Evolutionary conservation across 2,797 vertebrate species (phyloP).

Genomic region (Sebastes dallii): DNA sequence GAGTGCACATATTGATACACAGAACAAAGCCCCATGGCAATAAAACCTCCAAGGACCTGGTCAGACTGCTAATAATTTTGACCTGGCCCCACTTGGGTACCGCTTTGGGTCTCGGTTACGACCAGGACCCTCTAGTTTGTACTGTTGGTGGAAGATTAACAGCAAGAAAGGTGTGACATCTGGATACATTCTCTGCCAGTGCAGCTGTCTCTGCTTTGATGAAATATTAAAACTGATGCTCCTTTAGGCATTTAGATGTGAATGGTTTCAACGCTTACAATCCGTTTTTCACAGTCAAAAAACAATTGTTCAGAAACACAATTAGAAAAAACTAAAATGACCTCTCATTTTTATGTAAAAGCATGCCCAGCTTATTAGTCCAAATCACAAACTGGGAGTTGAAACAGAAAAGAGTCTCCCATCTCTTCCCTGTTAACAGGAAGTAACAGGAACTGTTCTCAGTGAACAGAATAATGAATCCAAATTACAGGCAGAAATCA

Average conservation of each 20-base stretch:
- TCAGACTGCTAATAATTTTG: not conserved
- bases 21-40: not conserved
- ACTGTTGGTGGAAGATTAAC: not conserved
- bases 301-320: not conserved
- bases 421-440: not conserved
- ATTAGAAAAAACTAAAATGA: not conserved
- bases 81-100: not conserved
- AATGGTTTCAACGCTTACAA: not conserved
- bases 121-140: not conserved
- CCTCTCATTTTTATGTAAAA: not conserved
- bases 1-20: not conserved
- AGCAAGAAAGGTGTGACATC: not conserved
- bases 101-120: not conserved
- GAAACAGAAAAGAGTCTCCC: not conserved
- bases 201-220: not conserved
- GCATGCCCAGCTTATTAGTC: not conserved
- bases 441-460: not conserved
- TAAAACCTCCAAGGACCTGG: not conserved
- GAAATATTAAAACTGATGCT: not conserved
- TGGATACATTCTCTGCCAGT: not conserved
- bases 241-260: not conserved
- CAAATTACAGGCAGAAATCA: conserved; percentile 7
- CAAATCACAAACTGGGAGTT: not conserved
- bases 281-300: not conserved
- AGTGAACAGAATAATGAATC: conserved; percentile 1